A percentile compares a stretch with the other conserved stretches of the same genome.
Conservation (phyloP, 2,113 vertebrate genomes). For the Peucedramus taeniatus region DNA sequence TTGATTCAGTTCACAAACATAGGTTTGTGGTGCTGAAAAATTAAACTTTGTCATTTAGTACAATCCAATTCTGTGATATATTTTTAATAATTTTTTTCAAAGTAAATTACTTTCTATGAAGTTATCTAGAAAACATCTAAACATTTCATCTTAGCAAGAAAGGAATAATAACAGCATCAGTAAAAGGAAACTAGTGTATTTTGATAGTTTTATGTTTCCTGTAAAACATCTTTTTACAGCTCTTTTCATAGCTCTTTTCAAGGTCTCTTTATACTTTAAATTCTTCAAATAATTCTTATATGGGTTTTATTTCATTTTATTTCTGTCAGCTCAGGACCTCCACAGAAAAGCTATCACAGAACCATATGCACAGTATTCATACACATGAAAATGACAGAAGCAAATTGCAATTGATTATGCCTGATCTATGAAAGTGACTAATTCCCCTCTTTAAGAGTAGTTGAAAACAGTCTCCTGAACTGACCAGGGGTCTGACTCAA, state of each 20-base stretch:
- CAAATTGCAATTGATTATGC: background rate
- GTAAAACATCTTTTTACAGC: background rate
- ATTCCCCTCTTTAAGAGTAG: background rate
- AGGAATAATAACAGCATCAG: background rate
- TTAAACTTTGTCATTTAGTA: background rate
- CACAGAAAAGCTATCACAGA: background rate
- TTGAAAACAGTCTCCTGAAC: background rate
- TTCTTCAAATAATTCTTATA: background rate
- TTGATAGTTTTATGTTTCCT: background rate
- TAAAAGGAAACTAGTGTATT: background rate
- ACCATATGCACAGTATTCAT: background rate
- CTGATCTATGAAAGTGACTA: background rate
- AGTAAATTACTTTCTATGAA: background rate
- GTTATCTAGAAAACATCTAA: background rate
- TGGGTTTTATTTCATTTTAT: background rate
- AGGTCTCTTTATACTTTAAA: background rate
- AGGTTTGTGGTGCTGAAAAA: background rate
- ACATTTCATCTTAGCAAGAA: background rate
- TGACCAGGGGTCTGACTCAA: background rate
- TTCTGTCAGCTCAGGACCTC: background rate
- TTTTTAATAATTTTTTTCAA: background rate
- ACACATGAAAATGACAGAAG: background rate
- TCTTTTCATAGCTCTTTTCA: background rate
- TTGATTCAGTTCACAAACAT: background rate
- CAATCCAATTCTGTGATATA: background rate